Evolutionary conservation across 2,888 invertebrate genomes (phyloP).

Genomic region (Parnassius mnemosyne): DNA sequence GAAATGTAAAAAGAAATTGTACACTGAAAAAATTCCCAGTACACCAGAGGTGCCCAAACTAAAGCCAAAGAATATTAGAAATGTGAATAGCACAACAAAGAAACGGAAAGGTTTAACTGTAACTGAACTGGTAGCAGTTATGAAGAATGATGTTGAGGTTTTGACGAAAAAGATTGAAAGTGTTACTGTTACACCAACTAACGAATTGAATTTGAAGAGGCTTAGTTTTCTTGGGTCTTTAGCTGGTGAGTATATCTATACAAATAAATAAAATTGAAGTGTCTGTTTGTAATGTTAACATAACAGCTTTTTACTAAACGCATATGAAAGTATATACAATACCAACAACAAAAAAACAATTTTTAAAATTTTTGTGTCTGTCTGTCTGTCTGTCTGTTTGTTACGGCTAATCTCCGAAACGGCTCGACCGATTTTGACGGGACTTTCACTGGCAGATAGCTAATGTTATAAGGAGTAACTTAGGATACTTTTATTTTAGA

Average conservation of each 20-base stretch:
- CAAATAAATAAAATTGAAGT: too few species aligned
- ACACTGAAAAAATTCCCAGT: conserved; percentile 58
- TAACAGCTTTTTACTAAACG: too few species aligned
- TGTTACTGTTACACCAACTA: conserved; percentile 42
- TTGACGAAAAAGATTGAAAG: conserved; percentile 48
- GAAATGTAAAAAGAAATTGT: conserved; percentile 63
- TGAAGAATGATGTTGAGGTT: conserved; percentile 46
- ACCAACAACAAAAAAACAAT: too few species aligned
- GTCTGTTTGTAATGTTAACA: too few species aligned
- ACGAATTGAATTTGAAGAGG: conserved; percentile 43
- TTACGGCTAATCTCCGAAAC: too few species aligned
- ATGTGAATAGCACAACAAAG: conserved; percentile 55
- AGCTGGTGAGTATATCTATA: conserved; percentile 74
- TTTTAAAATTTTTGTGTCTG: too few species aligned
- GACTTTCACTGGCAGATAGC: too few species aligned
- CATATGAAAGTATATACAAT: too few species aligned
- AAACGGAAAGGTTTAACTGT: conserved; percentile 61
- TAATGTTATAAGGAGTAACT: too few species aligned
- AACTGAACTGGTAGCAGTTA: conserved; percentile 58
- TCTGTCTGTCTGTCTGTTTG: too few species aligned
- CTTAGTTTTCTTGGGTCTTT: conserved; percentile 79
- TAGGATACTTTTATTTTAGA: too few species aligned
- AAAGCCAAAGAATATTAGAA: conserved; percentile 40
- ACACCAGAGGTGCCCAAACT: conserved; percentile 56
- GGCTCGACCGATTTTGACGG: too few species aligned